Evolutionary conservation across 2,113 vertebrate species (phyloP), one percentile per base, ranked within the genome.

Genomic region (Brachyhypopomus gauderio): DNA sequence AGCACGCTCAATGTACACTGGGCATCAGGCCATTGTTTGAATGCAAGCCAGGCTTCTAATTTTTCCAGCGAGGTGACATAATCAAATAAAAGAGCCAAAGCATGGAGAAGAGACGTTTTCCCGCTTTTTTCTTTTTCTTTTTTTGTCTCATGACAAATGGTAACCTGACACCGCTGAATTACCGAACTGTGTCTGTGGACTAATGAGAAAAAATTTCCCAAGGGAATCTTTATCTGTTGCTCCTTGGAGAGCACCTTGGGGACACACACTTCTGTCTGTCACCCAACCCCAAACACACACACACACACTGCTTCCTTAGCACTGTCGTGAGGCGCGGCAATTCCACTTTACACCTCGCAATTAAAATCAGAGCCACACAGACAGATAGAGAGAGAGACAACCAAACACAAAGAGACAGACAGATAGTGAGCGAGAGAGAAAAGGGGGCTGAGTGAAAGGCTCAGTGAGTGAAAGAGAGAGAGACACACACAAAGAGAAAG

Each of bases 301-400:
- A 8, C 27, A 85, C 81, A 85, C 83, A 84, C 92, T 89, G 92
- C 93, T 96, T 95, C 95, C 94, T 95, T 94, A 92, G 96, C 95
- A 93, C 95, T 93, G 94, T 95, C 95, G 92, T 93, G 92, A 90
- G 86, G 92, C 94, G 93, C 94, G 95, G 95, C 95, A 94, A 95
- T 96, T 97, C 96, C 95, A 96, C 95, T 98, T 98, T 96, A 92
- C 96, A 98, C 96, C 94, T 97, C 92, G 92, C 94, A 93, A 97
- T 97, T 98, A 97, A 97, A 97, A 95, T 94, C 94, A 94, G 92
- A 93, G 94, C 90, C 94, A 92, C 93, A 92, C 81, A 75, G 56
- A 86, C 81, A 84, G 81, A 82, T 72, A 87, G 93, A 91, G 90
- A 93, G 91, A 80, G 84, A 90, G 77, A 85, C 6, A 48, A 38